A percentile compares a stretch with the other conserved stretches of the same genome.
phyloP scores from a whole-genome alignment of 2,888 invertebrate species.

The Macrosiphum euphorbiae region DNA sequence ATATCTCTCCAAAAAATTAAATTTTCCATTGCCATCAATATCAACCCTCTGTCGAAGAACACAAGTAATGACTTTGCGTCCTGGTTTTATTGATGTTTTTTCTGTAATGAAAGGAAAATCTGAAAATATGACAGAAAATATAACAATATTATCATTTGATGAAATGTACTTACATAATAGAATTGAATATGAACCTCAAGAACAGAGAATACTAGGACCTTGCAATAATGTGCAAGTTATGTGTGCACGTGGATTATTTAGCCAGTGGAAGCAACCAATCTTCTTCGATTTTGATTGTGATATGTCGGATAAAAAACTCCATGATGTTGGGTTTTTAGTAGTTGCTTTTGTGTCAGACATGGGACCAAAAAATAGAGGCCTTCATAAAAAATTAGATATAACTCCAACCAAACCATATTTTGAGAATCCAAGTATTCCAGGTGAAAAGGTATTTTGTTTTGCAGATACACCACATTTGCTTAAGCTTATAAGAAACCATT shows the following conservation, averaged over 20 bases:
- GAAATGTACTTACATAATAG: background rate
- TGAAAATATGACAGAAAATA: background rate
- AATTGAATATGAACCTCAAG: background rate
- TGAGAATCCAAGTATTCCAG: no score
- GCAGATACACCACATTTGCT: no score
- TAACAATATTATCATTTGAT: background rate
- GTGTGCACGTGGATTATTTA: constrained; percentile 15
- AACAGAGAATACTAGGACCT: background rate
- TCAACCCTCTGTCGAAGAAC: background rate
- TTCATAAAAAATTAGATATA: no score
- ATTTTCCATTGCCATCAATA: background rate
- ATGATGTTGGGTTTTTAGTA: background rate
- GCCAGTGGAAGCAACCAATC: constrained; percentile 12
- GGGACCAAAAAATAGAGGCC: no score
- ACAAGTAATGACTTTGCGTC: background rate
- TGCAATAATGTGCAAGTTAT: constrained; percentile 17
- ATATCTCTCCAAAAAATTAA: background rate
- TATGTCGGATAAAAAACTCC: background rate
- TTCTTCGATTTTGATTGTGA: constrained; percentile 9
- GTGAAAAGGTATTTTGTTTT: no score
- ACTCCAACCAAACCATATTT: no score
- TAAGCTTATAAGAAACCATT: background rate
- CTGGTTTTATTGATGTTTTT: background rate
- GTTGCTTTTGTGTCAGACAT: background rate
- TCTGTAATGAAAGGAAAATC: background rate